Evolutionary conservation across 2,113 vertebrate genomes (phyloP).

Genomic region (Cricetomys ansorgei): DNA sequence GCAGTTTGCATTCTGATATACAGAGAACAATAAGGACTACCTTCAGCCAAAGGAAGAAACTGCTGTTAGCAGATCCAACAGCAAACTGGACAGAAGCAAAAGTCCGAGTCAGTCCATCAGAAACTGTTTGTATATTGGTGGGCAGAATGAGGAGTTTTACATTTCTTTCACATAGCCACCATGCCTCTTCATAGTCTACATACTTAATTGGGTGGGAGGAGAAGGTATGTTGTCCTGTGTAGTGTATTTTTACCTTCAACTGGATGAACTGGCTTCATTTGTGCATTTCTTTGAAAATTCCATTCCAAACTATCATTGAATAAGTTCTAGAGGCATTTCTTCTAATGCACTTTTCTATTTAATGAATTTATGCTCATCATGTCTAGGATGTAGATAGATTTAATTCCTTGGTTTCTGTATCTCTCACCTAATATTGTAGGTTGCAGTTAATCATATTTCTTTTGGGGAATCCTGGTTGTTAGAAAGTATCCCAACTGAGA

Average conservation of each 20-base stretch:
- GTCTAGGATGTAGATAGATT: not conserved
- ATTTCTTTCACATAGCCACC: not conserved
- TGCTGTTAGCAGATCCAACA: not conserved
- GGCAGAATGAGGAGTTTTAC: too few relatives aligned
- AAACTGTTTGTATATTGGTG: not conserved
- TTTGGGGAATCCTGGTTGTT: not conserved
- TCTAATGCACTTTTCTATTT: not conserved
- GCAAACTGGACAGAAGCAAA: rapidly evolving
- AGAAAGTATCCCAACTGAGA: not conserved
- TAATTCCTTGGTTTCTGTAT: slow-evolving; percentile 14
- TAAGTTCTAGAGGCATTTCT: not conserved
- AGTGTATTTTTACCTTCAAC: not conserved
- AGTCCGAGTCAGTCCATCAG: not conserved
- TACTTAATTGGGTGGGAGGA: not conserved
- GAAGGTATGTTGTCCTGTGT: not conserved
- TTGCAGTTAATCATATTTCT: not conserved
- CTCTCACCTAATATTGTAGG: not conserved
- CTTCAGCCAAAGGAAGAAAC: not conserved
- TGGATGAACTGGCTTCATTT: not conserved
- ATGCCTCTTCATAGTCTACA: rapidly evolving
- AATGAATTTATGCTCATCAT: not conserved
- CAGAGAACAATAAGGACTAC: not conserved
- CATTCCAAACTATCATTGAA: not conserved
- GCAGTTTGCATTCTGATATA: not conserved
- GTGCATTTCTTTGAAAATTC: not conserved